These are phyloP conservation scores for Malacosoma neustria DNA, from an alignment of 2,888 invertebrate genomes.

Conservation along the genomic window DNA sequence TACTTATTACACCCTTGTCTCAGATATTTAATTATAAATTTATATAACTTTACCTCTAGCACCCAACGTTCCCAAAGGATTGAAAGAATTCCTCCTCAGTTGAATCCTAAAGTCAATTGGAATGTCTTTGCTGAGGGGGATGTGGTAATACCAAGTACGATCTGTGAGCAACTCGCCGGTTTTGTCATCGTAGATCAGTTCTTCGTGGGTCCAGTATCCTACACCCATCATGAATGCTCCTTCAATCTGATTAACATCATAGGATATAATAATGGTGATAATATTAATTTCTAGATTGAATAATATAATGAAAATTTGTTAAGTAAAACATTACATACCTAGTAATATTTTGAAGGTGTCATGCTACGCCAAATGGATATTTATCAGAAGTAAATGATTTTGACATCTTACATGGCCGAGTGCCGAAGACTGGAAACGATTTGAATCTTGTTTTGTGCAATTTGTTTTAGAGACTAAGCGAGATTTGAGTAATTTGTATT, in stretches of 20 bases:
- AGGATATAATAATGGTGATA: background rate
- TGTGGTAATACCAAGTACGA: conserved; percentile 86
- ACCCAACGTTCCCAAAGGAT: conserved; percentile 65
- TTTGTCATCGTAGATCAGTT: conserved; percentile 76
- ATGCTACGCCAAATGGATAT: too few species aligned
- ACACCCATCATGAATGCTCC: conserved; percentile 84
- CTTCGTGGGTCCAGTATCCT: conserved; percentile 85
- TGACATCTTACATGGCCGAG: too few species aligned
- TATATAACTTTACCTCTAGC: conserved; percentile 48
- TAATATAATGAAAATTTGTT: background rate
- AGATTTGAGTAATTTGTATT: too few species aligned
- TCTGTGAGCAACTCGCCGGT: conserved; percentile 82
- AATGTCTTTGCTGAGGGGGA: conserved; percentile 84
- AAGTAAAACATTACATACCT: too few species aligned
- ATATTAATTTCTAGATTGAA: background rate
- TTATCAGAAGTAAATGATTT: too few species aligned
- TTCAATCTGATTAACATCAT: conserved; percentile 58
- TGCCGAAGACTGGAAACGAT: too few species aligned
- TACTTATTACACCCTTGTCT: too few species aligned
- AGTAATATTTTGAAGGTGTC: too few species aligned
- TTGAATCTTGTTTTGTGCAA: too few species aligned
- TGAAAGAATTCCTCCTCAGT: conserved; percentile 77
- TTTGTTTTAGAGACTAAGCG: too few species aligned
- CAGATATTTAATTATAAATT: too few species aligned
- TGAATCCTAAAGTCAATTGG: conserved; percentile 83